These are phyloP conservation scores for Caenorhabditis inopinata DNA, from an alignment of 1,140 invertebrate species.

Conservation along the genomic window DNA sequence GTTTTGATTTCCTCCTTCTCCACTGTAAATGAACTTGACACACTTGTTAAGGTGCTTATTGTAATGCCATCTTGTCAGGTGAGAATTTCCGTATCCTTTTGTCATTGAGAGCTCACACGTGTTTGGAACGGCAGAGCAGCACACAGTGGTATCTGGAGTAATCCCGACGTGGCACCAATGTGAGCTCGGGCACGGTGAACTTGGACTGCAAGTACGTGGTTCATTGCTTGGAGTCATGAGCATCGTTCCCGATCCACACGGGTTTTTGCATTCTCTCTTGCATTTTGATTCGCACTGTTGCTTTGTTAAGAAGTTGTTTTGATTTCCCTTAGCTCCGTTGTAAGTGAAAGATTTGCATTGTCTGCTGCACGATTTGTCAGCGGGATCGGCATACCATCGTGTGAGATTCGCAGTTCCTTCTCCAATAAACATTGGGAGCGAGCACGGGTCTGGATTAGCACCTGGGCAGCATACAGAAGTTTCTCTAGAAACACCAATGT, in stretches of 20 bases:
- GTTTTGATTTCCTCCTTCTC: slow-evolving; percentile 60
- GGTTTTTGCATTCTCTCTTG: slow-evolving; percentile 56
- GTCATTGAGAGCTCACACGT: slow-evolving; percentile 56
- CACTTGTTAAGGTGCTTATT: slow-evolving; percentile 56
- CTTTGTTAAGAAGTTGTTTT: slow-evolving; percentile 57
- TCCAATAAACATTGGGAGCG: slow-evolving; percentile 58
- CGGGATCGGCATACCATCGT: slow-evolving; percentile 64
- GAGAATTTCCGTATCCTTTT: slow-evolving; percentile 46
- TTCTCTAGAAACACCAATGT: slow-evolving; percentile 54
- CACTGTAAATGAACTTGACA: slow-evolving; percentile 61
- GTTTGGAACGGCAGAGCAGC: slow-evolving; percentile 57
- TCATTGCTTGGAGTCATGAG: slow-evolving; percentile 51
- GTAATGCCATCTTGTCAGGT: slow-evolving; percentile 52
- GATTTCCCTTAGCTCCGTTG: slow-evolving; percentile 59
- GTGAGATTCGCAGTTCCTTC: slow-evolving; percentile 61
- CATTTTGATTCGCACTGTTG: slow-evolving; percentile 49
- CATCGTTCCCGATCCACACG: slow-evolving; percentile 58
- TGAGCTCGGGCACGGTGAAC: slow-evolving; percentile 56
- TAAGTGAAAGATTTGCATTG: slow-evolving; percentile 61
- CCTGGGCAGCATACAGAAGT: slow-evolving; percentile 63
- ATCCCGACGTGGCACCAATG: slow-evolving; percentile 65
- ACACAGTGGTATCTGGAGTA: slow-evolving; percentile 61
- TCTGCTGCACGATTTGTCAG: slow-evolving; percentile 57
- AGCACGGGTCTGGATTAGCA: slow-evolving; percentile 58
- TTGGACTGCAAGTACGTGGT: slow-evolving; percentile 56